phyloP scores from a whole-genome alignment of 2,888 invertebrate genomes.

The Chrysodeixis includens region DNA sequence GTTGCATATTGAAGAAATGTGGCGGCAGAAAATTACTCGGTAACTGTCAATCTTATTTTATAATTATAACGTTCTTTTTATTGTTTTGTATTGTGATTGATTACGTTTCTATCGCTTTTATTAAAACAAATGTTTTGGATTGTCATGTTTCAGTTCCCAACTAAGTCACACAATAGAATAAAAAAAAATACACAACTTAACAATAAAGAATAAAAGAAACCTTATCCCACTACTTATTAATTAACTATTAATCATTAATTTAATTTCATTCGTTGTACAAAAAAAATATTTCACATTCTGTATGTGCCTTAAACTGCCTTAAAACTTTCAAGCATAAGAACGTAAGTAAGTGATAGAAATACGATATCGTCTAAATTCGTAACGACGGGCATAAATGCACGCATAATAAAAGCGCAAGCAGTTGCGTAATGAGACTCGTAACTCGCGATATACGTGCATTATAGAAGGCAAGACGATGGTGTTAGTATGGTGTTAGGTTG shows the following conservation, averaged over 20 bases:
- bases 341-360: constrained; percentile 6
- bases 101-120: too few species aligned
- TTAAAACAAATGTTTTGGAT: too few species aligned
- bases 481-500: constrained; percentile 10
- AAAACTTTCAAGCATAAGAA: not conserved
- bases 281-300: too few species aligned
- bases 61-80: not conserved
- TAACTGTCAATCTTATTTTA: not conserved
- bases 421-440: constrained; percentile 19
- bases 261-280: too few species aligned
- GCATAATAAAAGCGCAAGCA: constrained; percentile 27
- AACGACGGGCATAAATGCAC: constrained; percentile 22
- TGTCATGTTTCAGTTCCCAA: too few species aligned
- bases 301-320: not conserved
- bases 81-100: too few species aligned
- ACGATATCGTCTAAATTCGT: constrained; percentile 27
- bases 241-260: too few species aligned
- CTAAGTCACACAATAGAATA: too few species aligned
- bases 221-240: too few species aligned
- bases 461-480: constrained; percentile 16
- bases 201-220: too few species aligned
- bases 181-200: too few species aligned
- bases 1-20: constrained; percentile 11
- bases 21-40: not conserved
- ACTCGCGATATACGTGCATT: constrained; percentile 27